Evolutionary conservation across 2,888 invertebrate genomes (phyloP).

Genomic region (Lepidocyrtinus sp.): DNA sequence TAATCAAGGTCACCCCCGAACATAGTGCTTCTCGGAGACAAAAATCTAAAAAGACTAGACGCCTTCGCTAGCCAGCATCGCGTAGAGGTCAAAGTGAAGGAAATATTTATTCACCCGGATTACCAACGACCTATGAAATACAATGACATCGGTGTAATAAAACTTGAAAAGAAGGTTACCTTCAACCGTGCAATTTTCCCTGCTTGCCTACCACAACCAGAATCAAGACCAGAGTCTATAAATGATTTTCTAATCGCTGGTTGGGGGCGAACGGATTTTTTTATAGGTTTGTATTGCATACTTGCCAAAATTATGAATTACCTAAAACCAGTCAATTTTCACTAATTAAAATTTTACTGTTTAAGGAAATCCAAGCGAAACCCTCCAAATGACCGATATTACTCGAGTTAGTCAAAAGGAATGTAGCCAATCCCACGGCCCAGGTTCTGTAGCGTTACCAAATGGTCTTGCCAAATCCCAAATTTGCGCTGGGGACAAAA

Average conservation of each 20-base stretch:
- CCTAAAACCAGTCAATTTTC: too few species aligned
- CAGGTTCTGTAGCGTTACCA: conserved; percentile 34
- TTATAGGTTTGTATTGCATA: conserved; percentile 9
- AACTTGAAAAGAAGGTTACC: conserved; percentile 58
- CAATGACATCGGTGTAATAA: conserved; percentile 69
- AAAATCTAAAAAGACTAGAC: conserved; percentile 46
- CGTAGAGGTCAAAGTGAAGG: conserved; percentile 47
- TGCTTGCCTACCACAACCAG: conserved; percentile 65
- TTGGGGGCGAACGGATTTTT: conserved; percentile 42
- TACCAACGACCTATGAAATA: conserved; percentile 64
- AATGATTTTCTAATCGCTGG: conserved; percentile 37
- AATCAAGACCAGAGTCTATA: conserved; percentile 39
- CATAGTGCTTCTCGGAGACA: conserved; percentile 57
- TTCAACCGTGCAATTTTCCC: conserved; percentile 59
- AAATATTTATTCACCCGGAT: conserved; percentile 61
- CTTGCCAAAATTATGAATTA: too few species aligned
- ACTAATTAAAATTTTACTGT: too few species aligned
- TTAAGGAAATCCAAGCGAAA: conserved; percentile 57
- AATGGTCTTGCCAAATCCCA: conserved; percentile 61
- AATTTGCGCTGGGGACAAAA: conserved; percentile 64
- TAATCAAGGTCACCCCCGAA: too few species aligned
- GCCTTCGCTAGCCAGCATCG: conserved; percentile 31
- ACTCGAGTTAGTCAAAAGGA: conserved; percentile 45
- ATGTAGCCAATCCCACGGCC: conserved; percentile 54
- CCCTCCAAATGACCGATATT: conserved; percentile 60